Base-by-base conservation (phyloP, 2,888 invertebrate species). In the Leptinotarsa juncta region DNA sequence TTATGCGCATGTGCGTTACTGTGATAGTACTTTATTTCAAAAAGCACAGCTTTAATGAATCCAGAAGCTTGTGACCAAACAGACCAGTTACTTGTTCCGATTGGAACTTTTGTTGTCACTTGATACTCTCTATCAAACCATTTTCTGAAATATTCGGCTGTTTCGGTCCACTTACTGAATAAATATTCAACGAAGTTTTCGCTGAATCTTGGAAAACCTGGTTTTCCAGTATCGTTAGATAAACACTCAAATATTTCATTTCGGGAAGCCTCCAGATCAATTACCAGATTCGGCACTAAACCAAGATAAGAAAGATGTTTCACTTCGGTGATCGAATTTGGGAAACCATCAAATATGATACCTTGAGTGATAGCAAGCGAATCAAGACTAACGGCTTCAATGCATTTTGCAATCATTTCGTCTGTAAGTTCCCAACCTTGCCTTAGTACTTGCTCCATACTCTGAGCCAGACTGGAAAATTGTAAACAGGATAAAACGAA, bases 341-440 rank as follows among this genome's bases (percentile, higher is more conserved):
- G 93, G 84, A 92, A 91, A 1, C 92, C 93, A 82, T 93, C 93
- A 71, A 91, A 88, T 16, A 93, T 85, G 82, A 90, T 89, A n/a
- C 79, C 79, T 80, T 90, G 89, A 2, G 90, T 89, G 3, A 87
- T 81, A 14, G 88, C 86, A 70, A 88, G 88, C 69, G 88, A 86
- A 84, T 91, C 90, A 67, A 90, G 88, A 53, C 88, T 85, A 53
- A 88, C 86, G 62, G 89, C 89, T 84, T 91, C 90, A 16, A 93
- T 87, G 57, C 90, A 89, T 81, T 88, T 88, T 50, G 90, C 87
- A 23, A 91, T 83, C 75, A 89, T 85, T 78, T 90, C 89, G 62
- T 85, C 85, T 7, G 88, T 85, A 51, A 90, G 82, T 73, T 86
- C 85, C 78, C 89, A 84, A 15, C 92, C 92, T 60, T 83, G 81